Conservation (phyloP, 2,797 vertebrate genomes). For the Nasua narica region DNA sequence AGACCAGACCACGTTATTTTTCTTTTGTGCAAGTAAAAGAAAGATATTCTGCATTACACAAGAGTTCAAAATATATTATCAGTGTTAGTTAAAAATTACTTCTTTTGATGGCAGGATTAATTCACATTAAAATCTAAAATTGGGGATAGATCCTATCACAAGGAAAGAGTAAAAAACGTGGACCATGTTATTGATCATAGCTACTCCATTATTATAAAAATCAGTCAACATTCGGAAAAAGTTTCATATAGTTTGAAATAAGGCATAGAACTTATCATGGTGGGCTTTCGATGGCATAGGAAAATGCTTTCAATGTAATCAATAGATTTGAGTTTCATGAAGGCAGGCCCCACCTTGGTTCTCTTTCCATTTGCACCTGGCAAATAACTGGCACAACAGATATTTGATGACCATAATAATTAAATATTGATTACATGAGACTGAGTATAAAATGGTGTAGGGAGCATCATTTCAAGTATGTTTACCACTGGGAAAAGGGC, state of each 20-base stretch:
- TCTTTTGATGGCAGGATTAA: not conserved
- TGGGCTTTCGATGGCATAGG: not conserved
- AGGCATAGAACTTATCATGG: not conserved
- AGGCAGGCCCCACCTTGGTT: not conserved
- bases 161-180: not conserved
- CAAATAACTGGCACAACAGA: not conserved
- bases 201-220: not conserved
- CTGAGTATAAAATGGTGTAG: not conserved
- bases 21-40: not conserved
- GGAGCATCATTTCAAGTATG: not conserved
- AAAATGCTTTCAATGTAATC: not conserved
- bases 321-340: not conserved
- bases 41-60: not conserved
- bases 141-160: not conserved
- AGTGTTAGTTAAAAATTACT: not conserved
- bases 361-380: not conserved
- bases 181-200: too few species aligned
- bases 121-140: not conserved
- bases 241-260: not conserved
- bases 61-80: not conserved
- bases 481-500: not conserved
- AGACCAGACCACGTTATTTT: not conserved
- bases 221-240: not conserved
- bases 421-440: not conserved
- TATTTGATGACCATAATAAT: not conserved